Percentiles rank a stretch among this genome's conserved stretches.
Evolutionary conservation across 2,888 invertebrate species (phyloP).

Genomic region (Calliphora vomitoria): DNA sequence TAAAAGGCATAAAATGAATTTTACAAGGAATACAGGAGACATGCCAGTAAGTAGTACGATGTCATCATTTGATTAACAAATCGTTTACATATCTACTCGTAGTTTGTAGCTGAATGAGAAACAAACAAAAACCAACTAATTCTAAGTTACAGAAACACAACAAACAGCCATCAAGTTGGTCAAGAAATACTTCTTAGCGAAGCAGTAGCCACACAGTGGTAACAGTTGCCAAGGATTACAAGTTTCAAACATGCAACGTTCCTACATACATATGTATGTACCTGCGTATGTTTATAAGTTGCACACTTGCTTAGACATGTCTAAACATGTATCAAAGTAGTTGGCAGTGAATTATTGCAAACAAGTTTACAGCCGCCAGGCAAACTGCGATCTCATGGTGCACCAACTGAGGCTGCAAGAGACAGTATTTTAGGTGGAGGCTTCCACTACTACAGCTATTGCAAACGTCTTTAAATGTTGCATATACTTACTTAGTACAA

Average conservation of each 20-base stretch:
- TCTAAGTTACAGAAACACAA: constrained; percentile 21
- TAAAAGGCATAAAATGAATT: not conserved
- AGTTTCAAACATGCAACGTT: constrained; percentile 50
- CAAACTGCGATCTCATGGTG: constrained; percentile 72
- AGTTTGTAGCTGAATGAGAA: not conserved
- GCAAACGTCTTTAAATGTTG: constrained; percentile 23
- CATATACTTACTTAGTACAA: not conserved
- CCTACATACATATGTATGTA: constrained; percentile 14
- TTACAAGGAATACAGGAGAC: constrained; percentile 29
- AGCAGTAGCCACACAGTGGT: constrained; percentile 52
- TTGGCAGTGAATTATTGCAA: constrained; percentile 83
- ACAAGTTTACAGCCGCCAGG: constrained; percentile 83
- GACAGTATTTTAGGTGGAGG: constrained; percentile 34
- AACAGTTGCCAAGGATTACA: constrained; percentile 71
- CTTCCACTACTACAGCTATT: not conserved
- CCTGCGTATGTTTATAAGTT: not conserved
- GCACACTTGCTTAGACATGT: constrained; percentile 49
- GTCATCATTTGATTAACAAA: constrained; percentile 83
- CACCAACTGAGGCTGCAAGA: not conserved
- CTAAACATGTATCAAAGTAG: constrained; percentile 76
- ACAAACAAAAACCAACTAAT: constrained; percentile 25
- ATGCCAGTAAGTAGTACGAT: constrained; percentile 48
- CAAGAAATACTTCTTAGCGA: constrained; percentile 32
- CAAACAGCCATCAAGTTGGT: constrained; percentile 41
- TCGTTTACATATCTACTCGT: constrained; percentile 75